Evolutionary conservation across 35 echinoderm and acorn worm species (phyloP).

Genomic region (Ophioderma brevispina): DNA sequence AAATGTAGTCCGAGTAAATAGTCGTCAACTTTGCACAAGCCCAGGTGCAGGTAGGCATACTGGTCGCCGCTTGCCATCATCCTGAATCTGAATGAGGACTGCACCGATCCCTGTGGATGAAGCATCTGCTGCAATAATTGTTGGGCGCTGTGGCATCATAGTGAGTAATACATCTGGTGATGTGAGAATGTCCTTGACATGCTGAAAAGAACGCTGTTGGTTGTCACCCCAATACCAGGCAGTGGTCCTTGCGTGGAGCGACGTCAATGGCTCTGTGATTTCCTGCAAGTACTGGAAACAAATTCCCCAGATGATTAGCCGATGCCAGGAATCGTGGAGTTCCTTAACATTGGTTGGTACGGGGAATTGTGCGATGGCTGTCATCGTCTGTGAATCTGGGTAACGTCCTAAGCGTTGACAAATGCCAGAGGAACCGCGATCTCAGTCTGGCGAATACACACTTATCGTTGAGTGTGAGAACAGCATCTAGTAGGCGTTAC

Average conservation of each 20-base stretch:
- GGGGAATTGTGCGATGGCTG: constrained; percentile 3
- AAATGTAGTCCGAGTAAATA: constrained; percentile 34
- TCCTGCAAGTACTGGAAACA: constrained; percentile 43
- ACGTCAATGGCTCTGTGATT: constrained; percentile 25
- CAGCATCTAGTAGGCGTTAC: constrained; percentile 13
- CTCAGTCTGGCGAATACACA: constrained; percentile 28
- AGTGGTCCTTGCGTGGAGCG: constrained; percentile 44
- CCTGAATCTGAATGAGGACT: constrained; percentile 42
- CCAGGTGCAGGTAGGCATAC: constrained; percentile 48
- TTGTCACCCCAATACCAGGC: constrained; percentile 50
- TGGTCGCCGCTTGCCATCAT: constrained; percentile 47
- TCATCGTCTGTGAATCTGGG: constrained; percentile 19
- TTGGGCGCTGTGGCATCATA: constrained; percentile 45
- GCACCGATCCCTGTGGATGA: constrained; percentile 40
- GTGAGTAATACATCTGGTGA: constrained; percentile 37
- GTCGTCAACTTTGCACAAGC: constrained; percentile 42
- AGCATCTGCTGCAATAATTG: constrained; percentile 53
- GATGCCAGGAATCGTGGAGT: constrained; percentile 48
- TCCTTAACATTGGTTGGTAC: constrained; percentile 34
- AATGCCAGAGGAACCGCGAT: constrained; percentile 42
- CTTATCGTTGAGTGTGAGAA: constrained; percentile 56
- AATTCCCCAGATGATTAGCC: constrained; percentile 61
- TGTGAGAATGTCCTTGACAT: constrained; percentile 45
- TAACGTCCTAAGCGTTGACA: constrained; percentile 10
- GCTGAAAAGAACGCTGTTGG: constrained; percentile 53